phyloP scores from a whole-genome alignment of 1,140 invertebrate genomes.

The Halesus radiatus region DNA sequence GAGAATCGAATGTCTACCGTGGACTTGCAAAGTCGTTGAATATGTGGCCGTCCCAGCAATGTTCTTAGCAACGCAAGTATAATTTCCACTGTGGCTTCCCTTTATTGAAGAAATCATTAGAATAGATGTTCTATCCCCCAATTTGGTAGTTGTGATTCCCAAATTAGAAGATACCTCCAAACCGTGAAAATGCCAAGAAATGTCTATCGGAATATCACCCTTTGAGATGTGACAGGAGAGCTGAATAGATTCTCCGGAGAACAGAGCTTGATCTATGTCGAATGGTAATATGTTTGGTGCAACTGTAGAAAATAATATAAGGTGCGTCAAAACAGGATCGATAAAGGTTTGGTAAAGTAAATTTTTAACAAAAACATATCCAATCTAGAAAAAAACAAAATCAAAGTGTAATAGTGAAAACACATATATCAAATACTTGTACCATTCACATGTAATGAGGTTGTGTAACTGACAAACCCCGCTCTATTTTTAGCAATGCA shows the following conservation, averaged over 20 bases:
- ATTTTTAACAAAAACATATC: conserved; percentile 40
- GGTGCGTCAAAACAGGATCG: conserved; percentile 38
- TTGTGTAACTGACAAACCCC: conserved; percentile 78
- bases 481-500: conserved; percentile 84
- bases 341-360: conserved; percentile 26
- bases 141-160: conserved; percentile 72
- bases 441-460: conserved; percentile 83
- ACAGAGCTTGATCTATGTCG: conserved; percentile 72
- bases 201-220: conserved; percentile 76
- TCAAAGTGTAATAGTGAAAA: conserved; percentile 32
- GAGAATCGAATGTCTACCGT: conserved; percentile 70
- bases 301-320: conserved; percentile 67
- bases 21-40: conserved; percentile 78
- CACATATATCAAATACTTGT: conserved; percentile 53
- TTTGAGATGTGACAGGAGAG: conserved; percentile 75
- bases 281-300: conserved; percentile 76
- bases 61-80: conserved; percentile 79
- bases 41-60: conserved; percentile 76
- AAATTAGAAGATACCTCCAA: conserved; percentile 61
- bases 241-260: conserved; percentile 75
- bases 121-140: conserved; percentile 76
- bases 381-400: conserved; percentile 46
- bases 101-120: conserved; percentile 75
- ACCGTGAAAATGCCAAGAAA: conserved; percentile 71
- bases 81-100: conserved; percentile 73